Evolutionary conservation across 2,888 invertebrate genomes (phyloP), one percentile per base, ranked within the genome.

Genomic region (Leptodirus hochenwartii): DNA sequence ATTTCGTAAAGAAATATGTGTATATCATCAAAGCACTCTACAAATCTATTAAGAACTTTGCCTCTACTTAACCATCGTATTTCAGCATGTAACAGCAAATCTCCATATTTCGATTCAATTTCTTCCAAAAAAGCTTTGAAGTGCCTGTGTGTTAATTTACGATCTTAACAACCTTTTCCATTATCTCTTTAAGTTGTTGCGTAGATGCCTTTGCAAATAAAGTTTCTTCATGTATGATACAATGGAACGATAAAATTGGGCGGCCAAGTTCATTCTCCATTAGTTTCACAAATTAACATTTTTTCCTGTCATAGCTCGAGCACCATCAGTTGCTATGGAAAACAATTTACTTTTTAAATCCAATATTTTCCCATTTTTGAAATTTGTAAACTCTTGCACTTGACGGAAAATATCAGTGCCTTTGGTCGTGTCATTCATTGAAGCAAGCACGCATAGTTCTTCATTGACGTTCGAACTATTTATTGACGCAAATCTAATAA

Each of bases 1-100:
- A 35, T 32, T 38, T 36, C 29, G 37, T 38, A 25, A 33, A 36
- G 35, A 27, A 32, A 32, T 32, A 32, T 30, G 25, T 33, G 30
- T 39, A 40, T 37, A 39, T 30, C 38, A 30, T 41, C 38, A 39
- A 41, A 37, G 17, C 34, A 38, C 36, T 41, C 40, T 27, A 41
- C 38, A 37, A 36, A 40, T 37, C 40, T 39, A n/a, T n/a, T n/a
- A n/a, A n/a, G n/a, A n/a, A 40, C 38, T 39, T 39, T 39, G 35
- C 36, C 37, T 29, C 33, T 30, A 39, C 38, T 36, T 36, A 39
- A 38, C 39, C 37, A 37, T 35, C 37, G 35, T 34, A 37, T 33
- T 37, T 32, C 34, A 39, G 34, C 34, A 38, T 38, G 35, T 36
- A 37, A 37, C 28, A 35, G 23, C 35, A 40, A 40, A 40, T 38